Evolutionary conservation across 1,140 invertebrate species (phyloP), one percentile per base, ranked within the genome.

Genomic region (Macrostomum lignano): DNA sequence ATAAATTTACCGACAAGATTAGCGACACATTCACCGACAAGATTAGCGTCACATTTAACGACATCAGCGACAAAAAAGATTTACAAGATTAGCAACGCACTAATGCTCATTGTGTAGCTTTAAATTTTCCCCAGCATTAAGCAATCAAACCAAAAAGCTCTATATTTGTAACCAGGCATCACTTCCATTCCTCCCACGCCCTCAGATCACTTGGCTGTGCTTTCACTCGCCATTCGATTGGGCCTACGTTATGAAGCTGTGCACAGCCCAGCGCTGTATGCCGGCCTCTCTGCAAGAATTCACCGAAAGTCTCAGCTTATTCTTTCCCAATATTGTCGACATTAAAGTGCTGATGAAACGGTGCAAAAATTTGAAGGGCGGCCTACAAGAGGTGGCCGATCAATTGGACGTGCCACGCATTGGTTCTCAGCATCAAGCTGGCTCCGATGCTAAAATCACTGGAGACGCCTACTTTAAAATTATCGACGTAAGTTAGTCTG

Each of bases 391-490:
- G 29, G 17, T 36, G 21, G 34, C 34, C 21, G 29, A 23, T 6
- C 15, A 21, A 15, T 21, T 36, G 5, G 13, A 36, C 17, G 34
- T 36, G 9, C 20, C 21, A 9, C n/a, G 34, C 17, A 36, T 32
- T 5, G 34, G 34, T 10, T 25, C 23, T 2, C 34, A 36, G 15
- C 34, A 36, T 32, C 24, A 36, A 30, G 34, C 34, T 15, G 34
- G 34, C 9, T 15, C 11, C 21, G 34, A 36, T 23, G 34, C 34
- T 11, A 26, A 15, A 19, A 11, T 36, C n/a, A 36, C 34, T 35
- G 34, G 34, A 6, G 25, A 36, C n/a, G 15, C 24, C 7, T 36
- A 21, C 20, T 36, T 36, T 23, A 21, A 24, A 9, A 25, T 33
- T 21, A 14, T 33, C 7, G 19, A 33, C 14, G 32, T 33, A 20